A percentile compares a stretch with the other conserved stretches of the same genome.
phyloP scores from a whole-genome alignment of 2,888 invertebrate genomes.

The Phrixothrix hirtus region DNA sequence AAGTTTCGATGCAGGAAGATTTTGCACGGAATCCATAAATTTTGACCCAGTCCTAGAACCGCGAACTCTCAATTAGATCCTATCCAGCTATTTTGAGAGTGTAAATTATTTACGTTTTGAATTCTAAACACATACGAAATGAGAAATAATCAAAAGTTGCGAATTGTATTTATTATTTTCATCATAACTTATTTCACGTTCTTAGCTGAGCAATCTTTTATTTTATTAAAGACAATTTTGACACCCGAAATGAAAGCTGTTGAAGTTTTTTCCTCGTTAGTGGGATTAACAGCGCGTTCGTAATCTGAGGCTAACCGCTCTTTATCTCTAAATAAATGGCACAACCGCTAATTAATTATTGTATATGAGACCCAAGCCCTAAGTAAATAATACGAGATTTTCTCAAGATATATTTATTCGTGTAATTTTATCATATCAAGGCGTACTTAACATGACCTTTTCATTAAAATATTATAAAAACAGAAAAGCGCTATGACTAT shows the following conservation, averaged over 20 bases:
- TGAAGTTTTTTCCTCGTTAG: constrained; percentile 35
- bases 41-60: constrained; percentile 2
- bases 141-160: too few relatives aligned
- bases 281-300: constrained; percentile 29
- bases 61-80: neutral
- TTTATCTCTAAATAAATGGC: constrained; percentile 31
- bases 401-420: constrained; percentile 18
- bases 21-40: constrained; percentile 20
- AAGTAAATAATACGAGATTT: constrained; percentile 26
- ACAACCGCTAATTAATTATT: constrained; percentile 31
- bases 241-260: constrained; percentile 29
- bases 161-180: constrained; percentile 10
- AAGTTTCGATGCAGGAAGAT: constrained; percentile 17
- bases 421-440: constrained; percentile 12
- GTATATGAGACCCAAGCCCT: constrained; percentile 27
- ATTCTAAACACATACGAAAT: too few relatives aligned
- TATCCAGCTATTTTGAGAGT: too few relatives aligned
- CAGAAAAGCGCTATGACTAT: too few relatives aligned
- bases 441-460: too few relatives aligned
- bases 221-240: constrained; percentile 29
- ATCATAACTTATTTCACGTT: constrained; percentile 7
- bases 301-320: constrained; percentile 32
- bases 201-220: constrained; percentile 14
- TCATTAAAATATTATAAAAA: too few relatives aligned
- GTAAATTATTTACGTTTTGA: too few relatives aligned